Percentiles rank a stretch among this genome's conserved stretches.
Evolutionary conservation across 2,888 invertebrate genomes (phyloP).

Genomic region (Galerucella calmariensis): DNA sequence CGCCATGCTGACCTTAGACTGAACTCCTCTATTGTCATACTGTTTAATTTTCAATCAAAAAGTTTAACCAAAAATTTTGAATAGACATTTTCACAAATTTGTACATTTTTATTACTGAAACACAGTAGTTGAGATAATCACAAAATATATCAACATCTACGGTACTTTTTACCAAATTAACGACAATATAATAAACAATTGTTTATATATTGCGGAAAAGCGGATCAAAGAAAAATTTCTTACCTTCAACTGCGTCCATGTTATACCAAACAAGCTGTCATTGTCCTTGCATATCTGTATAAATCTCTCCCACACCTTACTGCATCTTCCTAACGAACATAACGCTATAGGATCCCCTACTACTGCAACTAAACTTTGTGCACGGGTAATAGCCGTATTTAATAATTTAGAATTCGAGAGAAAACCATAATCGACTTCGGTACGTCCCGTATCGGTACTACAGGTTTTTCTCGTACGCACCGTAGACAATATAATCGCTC

Average conservation of each 20-base stretch:
- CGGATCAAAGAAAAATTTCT: neutral
- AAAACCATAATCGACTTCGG: slow-evolving; percentile 82
- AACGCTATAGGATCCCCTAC: slow-evolving; percentile 87
- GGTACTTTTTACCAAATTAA: too few species aligned
- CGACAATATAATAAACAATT: too few species aligned
- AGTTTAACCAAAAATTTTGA: too few species aligned
- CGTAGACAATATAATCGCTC: slow-evolving; percentile 83
- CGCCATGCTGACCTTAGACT: too few species aligned
- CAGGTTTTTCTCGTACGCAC: slow-evolving; percentile 82
- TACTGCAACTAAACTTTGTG: slow-evolving; percentile 84
- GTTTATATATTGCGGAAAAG: neutral
- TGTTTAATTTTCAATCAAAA: too few species aligned
- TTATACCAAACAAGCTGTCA: slow-evolving; percentile 77
- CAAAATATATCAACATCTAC: too few species aligned
- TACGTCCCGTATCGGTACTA: slow-evolving; percentile 64
- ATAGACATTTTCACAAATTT: too few species aligned
- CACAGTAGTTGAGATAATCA: too few species aligned
- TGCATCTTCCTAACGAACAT: slow-evolving; percentile 82
- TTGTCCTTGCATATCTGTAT: slow-evolving; percentile 78
- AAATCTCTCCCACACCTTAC: slow-evolving; percentile 84
- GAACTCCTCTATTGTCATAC: too few species aligned
- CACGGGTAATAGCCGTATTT: slow-evolving; percentile 85
- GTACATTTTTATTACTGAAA: too few species aligned
- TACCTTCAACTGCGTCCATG: slow-evolving; percentile 73
- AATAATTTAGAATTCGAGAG: slow-evolving; percentile 83